A percentile compares a stretch with the other conserved stretches of the same genome.
Conservation (phyloP, 1,140 invertebrate genomes). For the Plodia interpunctella region DNA sequence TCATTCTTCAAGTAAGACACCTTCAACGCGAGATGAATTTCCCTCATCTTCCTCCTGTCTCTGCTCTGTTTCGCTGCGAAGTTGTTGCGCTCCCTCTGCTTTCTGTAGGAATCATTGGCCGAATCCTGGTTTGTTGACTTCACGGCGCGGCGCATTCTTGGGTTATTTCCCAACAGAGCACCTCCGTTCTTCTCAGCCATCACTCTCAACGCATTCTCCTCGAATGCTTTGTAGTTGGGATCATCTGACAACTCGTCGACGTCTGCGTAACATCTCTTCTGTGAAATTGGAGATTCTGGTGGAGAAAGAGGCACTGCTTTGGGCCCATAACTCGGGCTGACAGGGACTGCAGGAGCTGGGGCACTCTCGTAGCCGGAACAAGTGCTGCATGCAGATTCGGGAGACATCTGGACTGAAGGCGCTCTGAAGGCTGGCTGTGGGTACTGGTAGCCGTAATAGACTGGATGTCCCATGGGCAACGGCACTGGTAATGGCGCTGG, state of each 20-base stretch:
- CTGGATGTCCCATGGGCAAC: background rate
- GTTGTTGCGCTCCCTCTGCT: constrained; percentile 94
- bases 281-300: constrained; percentile 27
- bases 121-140: constrained; percentile 69
- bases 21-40: constrained; percentile 94
- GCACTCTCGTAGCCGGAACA: too few relatives aligned
- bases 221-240: constrained; percentile 32
- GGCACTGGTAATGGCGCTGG: background rate
- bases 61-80: constrained; percentile 95
- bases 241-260: constrained; percentile 21
- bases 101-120: constrained; percentile 88
- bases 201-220: constrained; percentile 36
- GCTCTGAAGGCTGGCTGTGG: background rate
- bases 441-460: background rate
- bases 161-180: constrained; percentile 39
- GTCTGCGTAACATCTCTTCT: background rate
- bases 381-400: too few relatives aligned
- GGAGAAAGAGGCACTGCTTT: constrained; percentile 23
- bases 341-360: too few relatives aligned
- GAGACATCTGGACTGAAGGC: too few relatives aligned
- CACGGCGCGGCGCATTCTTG: constrained; percentile 41
- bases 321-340: background rate
- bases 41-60: constrained; percentile 91
- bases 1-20: constrained; percentile 80
- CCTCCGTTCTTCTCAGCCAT: constrained; percentile 52